Evolutionary conservation across 2,888 invertebrate species (phyloP), one percentile per base, ranked within the genome.

Genomic region (Dicyrtoma fusca): DNA sequence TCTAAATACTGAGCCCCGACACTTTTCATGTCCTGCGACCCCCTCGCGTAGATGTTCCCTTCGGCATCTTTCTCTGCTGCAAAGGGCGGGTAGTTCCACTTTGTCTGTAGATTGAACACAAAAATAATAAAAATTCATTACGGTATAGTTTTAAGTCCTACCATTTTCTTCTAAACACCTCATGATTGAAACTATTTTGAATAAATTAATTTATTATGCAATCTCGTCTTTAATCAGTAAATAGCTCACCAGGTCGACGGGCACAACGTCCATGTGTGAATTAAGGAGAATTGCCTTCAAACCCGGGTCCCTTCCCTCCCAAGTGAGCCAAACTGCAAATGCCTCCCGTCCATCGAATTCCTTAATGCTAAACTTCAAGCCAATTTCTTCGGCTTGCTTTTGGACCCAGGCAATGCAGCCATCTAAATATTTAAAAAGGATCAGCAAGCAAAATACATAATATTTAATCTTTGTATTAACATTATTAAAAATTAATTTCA

Each of bases 241-340:
- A 13, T 1, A 21, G 13, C 82, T 87, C 85, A 95, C 94, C 76
- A 89, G 88, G 82, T 91, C 95, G 0, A 96, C 97, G 5, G 97
- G 97, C 0, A 97, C 97, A 1, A 98, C 97, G 83, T 98, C 97
- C 89, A 94, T 97, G 82, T 98, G 97, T 5, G 95, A 96, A 83
- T 96, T 97, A 23, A 98, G 87, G 77, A 97, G 83, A 74, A 98
- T 86, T 0, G 92, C 84, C 4, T 91, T 89, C 70, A 91, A 84
- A 0, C 86, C 82, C 0, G 91, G 90, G 44, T 92, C 87, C 0
- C 85, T 87, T 47, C 97, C 97, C 42, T 82, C 80, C 92, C 95
- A 94, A 82, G 93, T 92, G 82, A 98, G 85, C 26, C 95, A 85
- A 0, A 93, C 89, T 68, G 95, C 88, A 5, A 95, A 95, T 83